Percentiles rank a stretch among this genome's conserved stretches.
phyloP scores from a whole-genome alignment of 2,113 vertebrate genomes.

The human region DNA sequence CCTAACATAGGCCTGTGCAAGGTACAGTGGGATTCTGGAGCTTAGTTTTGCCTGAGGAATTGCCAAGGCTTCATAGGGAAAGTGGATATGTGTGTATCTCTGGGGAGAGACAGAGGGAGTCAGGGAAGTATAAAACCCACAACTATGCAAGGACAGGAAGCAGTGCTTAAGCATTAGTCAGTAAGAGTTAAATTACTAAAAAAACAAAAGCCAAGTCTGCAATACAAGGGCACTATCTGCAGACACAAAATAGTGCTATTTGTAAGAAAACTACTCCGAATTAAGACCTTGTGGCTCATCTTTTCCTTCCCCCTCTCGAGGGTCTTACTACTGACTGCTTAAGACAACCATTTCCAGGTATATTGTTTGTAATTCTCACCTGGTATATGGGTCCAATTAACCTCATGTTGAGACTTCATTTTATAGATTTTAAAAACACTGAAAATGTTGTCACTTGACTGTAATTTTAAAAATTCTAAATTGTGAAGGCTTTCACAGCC shows the following conservation, averaged over 20 bases:
- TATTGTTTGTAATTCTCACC: neutral
- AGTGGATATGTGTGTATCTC: neutral
- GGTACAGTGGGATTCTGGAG: neutral
- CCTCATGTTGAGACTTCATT: constrained; percentile 35
- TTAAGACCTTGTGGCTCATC: neutral
- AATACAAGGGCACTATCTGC: neutral
- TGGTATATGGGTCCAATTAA: neutral
- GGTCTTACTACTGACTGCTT: neutral
- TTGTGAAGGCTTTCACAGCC: neutral
- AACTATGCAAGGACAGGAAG: neutral
- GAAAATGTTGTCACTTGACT: neutral
- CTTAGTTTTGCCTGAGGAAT: neutral
- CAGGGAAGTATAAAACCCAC: neutral
- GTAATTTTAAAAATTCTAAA: constrained; percentile 9
- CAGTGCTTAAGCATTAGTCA: neutral
- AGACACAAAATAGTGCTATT: neutral
- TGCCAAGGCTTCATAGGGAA: neutral
- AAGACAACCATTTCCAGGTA: neutral
- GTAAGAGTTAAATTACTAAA: neutral
- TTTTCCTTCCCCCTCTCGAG: neutral
- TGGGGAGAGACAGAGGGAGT: neutral
- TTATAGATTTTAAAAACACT: neutral
- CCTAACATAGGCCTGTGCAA: neutral
- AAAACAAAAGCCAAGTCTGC: neutral
- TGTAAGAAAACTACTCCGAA: neutral